Evolutionary conservation across 2,797 vertebrate species (phyloP).

Genomic region (Sebastes minor): DNA sequence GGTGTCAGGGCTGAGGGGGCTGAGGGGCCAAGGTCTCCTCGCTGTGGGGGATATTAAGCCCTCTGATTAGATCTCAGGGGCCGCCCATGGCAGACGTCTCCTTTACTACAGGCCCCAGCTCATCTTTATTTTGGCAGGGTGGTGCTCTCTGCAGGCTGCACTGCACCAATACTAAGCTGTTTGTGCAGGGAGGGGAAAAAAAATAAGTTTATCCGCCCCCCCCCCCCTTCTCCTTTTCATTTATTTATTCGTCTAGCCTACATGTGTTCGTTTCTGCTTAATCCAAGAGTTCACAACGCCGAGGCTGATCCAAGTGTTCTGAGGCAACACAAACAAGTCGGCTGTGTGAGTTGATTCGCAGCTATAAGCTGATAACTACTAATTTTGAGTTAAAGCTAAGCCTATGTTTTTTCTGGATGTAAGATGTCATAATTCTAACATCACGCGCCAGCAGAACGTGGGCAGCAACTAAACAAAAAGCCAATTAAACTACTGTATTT

Average conservation of each 20-base stretch:
- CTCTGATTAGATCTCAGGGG: slow-evolving; percentile 86
- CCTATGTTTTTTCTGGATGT: not conserved
- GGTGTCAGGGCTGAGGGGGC: slow-evolving; percentile 78
- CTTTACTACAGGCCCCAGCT: slow-evolving; percentile 82
- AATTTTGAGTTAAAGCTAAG: slow-evolving; percentile 30
- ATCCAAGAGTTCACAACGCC: slow-evolving; percentile 61
- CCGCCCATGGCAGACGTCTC: slow-evolving; percentile 80
- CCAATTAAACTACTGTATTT: slow-evolving; percentile 74
- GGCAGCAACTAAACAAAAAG: slow-evolving; percentile 50
- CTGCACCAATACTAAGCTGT: slow-evolving; percentile 83
- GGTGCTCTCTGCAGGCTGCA: slow-evolving; percentile 82
- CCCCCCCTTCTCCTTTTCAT: slow-evolving; percentile 59
- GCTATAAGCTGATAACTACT: slow-evolving; percentile 2
- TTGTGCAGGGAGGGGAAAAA: slow-evolving; percentile 70
- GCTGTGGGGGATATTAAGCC: slow-evolving; percentile 85
- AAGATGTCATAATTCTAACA: slow-evolving; percentile 43
- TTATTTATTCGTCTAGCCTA: slow-evolving; percentile 73
- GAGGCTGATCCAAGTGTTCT: slow-evolving; percentile 48
- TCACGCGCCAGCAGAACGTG: slow-evolving; percentile 2
- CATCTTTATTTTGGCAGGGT: slow-evolving; percentile 85
- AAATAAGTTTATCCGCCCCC: slow-evolving; percentile 63
- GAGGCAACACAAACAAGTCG: slow-evolving; percentile 51
- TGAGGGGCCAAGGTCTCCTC: slow-evolving; percentile 82
- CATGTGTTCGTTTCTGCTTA: slow-evolving; percentile 56
- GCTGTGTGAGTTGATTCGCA: slow-evolving; percentile 18